Percentiles rank a stretch among this genome's conserved stretches.
These are phyloP conservation scores for Diadema setosum DNA, from an alignment of 35 echinoderm and acorn worm genomes.

Conservation along the genomic window DNA sequence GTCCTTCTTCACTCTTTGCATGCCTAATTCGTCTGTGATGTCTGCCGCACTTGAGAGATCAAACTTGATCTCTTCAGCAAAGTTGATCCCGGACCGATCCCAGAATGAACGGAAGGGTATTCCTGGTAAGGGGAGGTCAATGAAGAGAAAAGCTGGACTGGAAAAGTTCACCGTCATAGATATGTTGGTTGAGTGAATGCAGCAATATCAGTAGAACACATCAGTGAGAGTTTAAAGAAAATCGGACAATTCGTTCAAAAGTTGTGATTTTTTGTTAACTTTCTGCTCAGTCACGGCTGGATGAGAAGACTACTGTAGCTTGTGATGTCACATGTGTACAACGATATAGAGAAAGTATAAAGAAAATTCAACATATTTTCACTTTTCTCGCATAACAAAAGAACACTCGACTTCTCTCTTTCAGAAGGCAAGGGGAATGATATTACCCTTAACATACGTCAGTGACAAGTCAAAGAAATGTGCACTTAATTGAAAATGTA, in stretches of 20 bases:
- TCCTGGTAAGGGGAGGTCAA: slow-evolving; percentile 18
- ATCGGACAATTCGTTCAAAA: background rate
- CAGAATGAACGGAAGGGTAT: slow-evolving; percentile 97
- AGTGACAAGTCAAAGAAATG: no score
- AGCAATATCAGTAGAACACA: background rate
- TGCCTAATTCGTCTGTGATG: background rate
- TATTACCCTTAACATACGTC: no score
- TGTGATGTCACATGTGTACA: background rate
- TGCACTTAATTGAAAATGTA: no score
- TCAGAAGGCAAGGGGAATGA: no score
- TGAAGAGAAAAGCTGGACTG: background rate
- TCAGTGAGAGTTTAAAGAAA: background rate
- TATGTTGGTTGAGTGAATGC: background rate
- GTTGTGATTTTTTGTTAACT: background rate
- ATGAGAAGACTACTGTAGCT: no score
- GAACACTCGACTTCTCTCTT: no score
- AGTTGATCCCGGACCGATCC: slow-evolving; percentile 78
- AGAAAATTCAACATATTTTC: no score
- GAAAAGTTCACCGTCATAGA: background rate
- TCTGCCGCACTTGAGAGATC: slow-evolving; percentile 50
- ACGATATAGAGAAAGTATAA: no score
- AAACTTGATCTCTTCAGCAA: slow-evolving; percentile 80
- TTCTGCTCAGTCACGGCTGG: no score
- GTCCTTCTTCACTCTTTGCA: slow-evolving; percentile 25
- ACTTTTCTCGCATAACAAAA: no score